Evolutionary conservation across 2,113 vertebrate genomes (phyloP).

Genomic region (Romanogobio albipinnatus): DNA sequence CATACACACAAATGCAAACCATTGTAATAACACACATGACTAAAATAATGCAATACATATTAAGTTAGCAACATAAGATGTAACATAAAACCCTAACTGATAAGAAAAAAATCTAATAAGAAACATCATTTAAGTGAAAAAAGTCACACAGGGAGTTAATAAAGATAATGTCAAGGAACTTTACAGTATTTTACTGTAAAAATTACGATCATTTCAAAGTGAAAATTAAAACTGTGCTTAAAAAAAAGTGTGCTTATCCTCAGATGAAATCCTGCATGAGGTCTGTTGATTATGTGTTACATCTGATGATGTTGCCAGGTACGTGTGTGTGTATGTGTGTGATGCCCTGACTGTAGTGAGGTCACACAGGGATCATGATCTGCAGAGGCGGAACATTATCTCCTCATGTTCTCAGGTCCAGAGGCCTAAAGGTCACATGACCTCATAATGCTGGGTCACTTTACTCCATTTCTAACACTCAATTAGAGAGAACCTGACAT

Average conservation of each 20-base stretch:
- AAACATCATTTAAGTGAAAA: too few relatives aligned
- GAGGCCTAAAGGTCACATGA: constrained; percentile 66
- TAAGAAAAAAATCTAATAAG: too few relatives aligned
- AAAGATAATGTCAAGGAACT: too few relatives aligned
- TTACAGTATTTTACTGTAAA: too few relatives aligned
- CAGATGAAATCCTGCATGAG: background rate
- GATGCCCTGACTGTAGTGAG: constrained; percentile 42
- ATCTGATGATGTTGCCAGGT: background rate
- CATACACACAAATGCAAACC: too few relatives aligned
- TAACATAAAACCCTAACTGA: too few relatives aligned
- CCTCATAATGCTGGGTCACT: constrained; percentile 73
- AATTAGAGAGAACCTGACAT: constrained; percentile 38
- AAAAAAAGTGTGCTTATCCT: background rate
- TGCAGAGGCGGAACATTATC: constrained; percentile 79
- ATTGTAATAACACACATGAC: too few relatives aligned
- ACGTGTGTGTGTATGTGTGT: constrained; percentile 27
- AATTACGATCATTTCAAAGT: too few relatives aligned
- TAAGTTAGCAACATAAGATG: too few relatives aligned
- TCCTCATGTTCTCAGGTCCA: constrained; percentile 62
- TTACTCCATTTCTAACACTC: constrained; percentile 72
- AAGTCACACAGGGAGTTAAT: too few relatives aligned
- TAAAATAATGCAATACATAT: too few relatives aligned
- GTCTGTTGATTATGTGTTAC: background rate
- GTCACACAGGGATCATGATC: constrained; percentile 61
- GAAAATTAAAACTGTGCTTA: too few relatives aligned